Percentiles rank a stretch among this genome's conserved stretches.
Conservation (phyloP, 1,140 invertebrate species). For the Manduca sexta region DNA sequence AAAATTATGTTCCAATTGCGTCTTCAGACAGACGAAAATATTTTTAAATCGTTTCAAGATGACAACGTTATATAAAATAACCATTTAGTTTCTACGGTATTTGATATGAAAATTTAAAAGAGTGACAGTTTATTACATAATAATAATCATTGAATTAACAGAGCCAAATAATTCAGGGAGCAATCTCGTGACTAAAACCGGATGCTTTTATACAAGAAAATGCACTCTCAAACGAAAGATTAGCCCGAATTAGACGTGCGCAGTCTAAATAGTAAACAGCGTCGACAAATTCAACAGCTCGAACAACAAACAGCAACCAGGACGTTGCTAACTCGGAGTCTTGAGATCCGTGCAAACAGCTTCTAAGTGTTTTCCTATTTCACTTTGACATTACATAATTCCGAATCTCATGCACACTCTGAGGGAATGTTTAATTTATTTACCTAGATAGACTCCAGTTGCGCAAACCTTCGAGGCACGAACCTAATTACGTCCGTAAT, state of each 20-base stretch:
- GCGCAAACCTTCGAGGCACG: conserved; percentile 46
- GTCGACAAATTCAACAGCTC: conserved; percentile 1
- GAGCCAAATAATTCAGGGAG: too few relatives aligned
- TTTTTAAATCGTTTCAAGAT: conserved; percentile 4
- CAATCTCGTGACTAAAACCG: too few relatives aligned
- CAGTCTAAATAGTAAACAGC: conserved; percentile 4
- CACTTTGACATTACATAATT: conserved; percentile 31
- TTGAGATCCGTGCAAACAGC: conserved; percentile 14
- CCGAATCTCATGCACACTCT: conserved; percentile 17
- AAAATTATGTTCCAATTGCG: conserved; percentile 51
- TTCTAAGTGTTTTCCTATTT: conserved; percentile 27
- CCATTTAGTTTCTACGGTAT: too few relatives aligned
- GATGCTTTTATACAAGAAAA: too few relatives aligned
- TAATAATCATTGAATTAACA: too few relatives aligned
- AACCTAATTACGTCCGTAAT: conserved; percentile 61
- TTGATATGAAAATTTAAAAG: too few relatives aligned
- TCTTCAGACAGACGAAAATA: conserved; percentile 19
- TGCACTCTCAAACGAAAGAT: not conserved
- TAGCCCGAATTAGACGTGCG: not conserved
- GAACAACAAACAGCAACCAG: conserved; percentile 4
- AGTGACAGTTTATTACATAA: too few relatives aligned
- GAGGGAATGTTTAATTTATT: conserved; percentile 46
- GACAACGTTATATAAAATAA: not conserved
- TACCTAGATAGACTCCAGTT: conserved; percentile 33
- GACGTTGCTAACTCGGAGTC: conserved; percentile 10